phyloP scores from a whole-genome alignment of 2,113 vertebrate species.

The Mastomys natalensis region DNA sequence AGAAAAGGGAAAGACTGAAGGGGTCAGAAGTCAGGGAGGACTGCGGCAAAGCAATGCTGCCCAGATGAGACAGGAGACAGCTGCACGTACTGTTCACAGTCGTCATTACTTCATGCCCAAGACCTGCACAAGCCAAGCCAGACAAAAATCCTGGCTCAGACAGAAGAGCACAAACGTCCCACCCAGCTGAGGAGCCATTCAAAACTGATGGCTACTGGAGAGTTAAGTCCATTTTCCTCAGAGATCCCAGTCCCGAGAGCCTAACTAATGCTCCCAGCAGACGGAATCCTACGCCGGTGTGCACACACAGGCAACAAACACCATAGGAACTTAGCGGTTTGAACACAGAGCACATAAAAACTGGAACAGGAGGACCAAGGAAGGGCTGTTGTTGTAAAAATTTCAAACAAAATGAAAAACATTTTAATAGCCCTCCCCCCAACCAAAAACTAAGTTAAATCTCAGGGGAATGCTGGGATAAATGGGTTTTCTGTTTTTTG shows the following conservation, averaged over 20 bases:
- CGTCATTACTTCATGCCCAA: not conserved
- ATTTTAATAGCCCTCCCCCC: not conserved
- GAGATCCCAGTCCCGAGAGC: not conserved
- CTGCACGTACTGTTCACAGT: not conserved
- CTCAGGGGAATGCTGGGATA: not conserved
- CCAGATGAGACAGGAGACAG: not conserved
- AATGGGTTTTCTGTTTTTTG: slow-evolving; percentile 1
- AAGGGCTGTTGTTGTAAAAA: not conserved
- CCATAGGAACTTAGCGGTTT: not conserved
- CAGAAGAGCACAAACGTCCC: not conserved
- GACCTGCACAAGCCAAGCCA: not conserved
- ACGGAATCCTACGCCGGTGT: not conserved
- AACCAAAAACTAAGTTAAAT: not conserved
- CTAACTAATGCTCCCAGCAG: not conserved
- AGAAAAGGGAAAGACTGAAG: not conserved
- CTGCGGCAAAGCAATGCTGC: not conserved
- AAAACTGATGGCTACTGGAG: not conserved
- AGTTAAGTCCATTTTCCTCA: not conserved
- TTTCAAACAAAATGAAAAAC: not conserved
- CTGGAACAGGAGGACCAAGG: not conserved
- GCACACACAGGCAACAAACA: not conserved
- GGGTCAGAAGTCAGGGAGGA: not conserved
- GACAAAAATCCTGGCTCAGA: not conserved
- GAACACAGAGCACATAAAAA: not conserved
- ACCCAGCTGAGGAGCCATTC: not conserved